phyloP scores from a whole-genome alignment of 1,140 invertebrate genomes.

The Coboldia fuscipes region DNA sequence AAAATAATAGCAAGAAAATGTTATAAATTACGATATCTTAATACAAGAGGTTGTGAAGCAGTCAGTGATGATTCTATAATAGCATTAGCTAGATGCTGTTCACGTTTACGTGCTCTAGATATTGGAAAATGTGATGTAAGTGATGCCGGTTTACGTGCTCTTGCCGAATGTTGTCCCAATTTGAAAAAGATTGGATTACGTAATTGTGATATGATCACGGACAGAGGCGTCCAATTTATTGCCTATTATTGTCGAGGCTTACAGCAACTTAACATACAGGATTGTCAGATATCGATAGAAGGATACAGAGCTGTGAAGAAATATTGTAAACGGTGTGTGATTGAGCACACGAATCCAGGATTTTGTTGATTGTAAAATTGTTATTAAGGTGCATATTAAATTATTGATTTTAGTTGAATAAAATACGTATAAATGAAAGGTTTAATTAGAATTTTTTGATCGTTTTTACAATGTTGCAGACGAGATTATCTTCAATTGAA shows the following conservation, averaged over 20 bases:
- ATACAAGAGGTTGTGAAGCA: constrained; percentile 76
- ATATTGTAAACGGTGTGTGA: constrained; percentile 75
- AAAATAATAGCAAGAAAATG: constrained; percentile 73
- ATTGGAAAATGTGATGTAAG: constrained; percentile 85
- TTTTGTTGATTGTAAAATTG: no score
- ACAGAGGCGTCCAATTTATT: constrained; percentile 64
- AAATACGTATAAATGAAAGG: no score
- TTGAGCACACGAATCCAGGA: constrained; percentile 84
- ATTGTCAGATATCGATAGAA: constrained; percentile 67
- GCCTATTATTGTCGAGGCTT: constrained; percentile 71
- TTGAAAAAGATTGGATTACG: constrained; percentile 73
- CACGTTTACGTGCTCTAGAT: constrained; percentile 61
- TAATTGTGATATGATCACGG: constrained; percentile 74
- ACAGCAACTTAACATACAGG: constrained; percentile 78
- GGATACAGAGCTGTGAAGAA: constrained; percentile 79
- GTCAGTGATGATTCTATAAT: constrained; percentile 76
- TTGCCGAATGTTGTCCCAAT: constrained; percentile 76
- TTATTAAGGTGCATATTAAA: no score
- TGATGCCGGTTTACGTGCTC: constrained; percentile 58
- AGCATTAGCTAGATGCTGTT: constrained; percentile 60
- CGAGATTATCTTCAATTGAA: no score
- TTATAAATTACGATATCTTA: constrained; percentile 74
- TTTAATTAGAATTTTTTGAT: no score
- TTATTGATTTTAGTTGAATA: no score
- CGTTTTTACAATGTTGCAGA: no score